Conservation (phyloP, 2,888 invertebrate species). For the Seira sanloemensis region DNA sequence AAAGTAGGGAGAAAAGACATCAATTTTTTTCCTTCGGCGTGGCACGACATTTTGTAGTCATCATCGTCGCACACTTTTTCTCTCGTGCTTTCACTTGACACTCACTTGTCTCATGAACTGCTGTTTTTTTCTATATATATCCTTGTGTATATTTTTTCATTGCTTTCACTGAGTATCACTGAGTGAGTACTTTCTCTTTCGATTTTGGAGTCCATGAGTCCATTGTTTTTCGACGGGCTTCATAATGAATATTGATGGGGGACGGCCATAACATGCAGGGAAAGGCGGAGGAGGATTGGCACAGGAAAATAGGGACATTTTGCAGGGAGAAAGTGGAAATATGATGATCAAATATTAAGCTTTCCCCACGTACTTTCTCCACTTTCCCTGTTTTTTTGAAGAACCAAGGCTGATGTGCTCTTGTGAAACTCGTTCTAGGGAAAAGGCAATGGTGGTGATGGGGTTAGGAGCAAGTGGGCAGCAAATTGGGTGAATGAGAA, state of each 20-base stretch:
- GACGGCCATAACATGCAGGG: background rate
- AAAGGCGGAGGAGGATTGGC: background rate
- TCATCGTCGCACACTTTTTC: background rate
- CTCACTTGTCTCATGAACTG: background rate
- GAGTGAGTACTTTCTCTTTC: no score
- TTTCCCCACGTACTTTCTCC: background rate
- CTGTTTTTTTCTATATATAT: background rate
- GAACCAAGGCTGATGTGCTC: no score
- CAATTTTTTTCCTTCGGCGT: background rate
- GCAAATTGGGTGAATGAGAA: slow-evolving; percentile 49
- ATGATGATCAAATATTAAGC: background rate
- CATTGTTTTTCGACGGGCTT: background rate
- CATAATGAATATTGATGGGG: background rate
- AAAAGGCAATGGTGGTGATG: background rate
- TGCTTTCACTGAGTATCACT: no score
- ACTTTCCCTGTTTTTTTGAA: background rate
- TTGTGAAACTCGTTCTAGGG: no score
- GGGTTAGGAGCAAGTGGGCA: slow-evolving; percentile 32
- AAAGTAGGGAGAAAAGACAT: background rate
- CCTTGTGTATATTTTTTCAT: no score
- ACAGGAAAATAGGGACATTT: no score
- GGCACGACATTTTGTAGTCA: background rate
- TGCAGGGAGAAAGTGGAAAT: no score
- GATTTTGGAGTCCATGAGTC: no score
- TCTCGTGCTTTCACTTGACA: background rate